Percentiles rank a stretch among this genome's conserved stretches.
Conservation (phyloP, 2,888 invertebrate species). For the Ptilodon capucinus region DNA sequence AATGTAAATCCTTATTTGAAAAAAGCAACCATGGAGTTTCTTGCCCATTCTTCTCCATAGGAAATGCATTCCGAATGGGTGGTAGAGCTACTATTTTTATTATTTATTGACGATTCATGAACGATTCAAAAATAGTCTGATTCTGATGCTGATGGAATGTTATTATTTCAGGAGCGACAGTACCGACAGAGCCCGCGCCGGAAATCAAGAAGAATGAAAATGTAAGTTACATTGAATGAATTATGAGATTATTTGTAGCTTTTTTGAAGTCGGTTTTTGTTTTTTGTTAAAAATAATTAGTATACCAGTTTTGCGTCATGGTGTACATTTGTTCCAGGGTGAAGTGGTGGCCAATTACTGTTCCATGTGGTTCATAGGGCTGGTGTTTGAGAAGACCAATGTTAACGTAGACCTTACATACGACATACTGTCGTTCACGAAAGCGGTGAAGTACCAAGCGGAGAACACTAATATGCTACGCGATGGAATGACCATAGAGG, state of each 20-base stretch:
- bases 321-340: slow-evolving; percentile 46
- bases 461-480: slow-evolving; percentile 86
- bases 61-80: too few relatives aligned
- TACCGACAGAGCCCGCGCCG: slow-evolving; percentile 51
- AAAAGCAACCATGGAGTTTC: too few relatives aligned
- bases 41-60: too few relatives aligned
- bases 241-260: too few relatives aligned
- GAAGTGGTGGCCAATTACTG: slow-evolving; percentile 82
- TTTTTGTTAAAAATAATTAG: too few relatives aligned
- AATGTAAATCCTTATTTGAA: too few relatives aligned
- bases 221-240: slow-evolving; percentile 47
- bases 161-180: slow-evolving; percentile 44
- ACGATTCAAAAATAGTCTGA: too few relatives aligned
- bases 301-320: too few relatives aligned
- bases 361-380: slow-evolving; percentile 99
- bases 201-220: slow-evolving; percentile 68
- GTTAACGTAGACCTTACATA: slow-evolving; percentile 96
- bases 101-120: too few relatives aligned
- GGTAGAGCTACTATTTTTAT: too few relatives aligned
- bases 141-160: too few relatives aligned
- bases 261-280: too few relatives aligned
- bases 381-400: slow-evolving; percentile 94
- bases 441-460: slow-evolving; percentile 91
- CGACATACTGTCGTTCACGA: slow-evolving; percentile 95
- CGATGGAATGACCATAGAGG: slow-evolving; percentile 88